These are phyloP conservation scores for Anastrepha ludens DNA, from an alignment of 1,140 invertebrate genomes.

Conservation along the genomic window DNA sequence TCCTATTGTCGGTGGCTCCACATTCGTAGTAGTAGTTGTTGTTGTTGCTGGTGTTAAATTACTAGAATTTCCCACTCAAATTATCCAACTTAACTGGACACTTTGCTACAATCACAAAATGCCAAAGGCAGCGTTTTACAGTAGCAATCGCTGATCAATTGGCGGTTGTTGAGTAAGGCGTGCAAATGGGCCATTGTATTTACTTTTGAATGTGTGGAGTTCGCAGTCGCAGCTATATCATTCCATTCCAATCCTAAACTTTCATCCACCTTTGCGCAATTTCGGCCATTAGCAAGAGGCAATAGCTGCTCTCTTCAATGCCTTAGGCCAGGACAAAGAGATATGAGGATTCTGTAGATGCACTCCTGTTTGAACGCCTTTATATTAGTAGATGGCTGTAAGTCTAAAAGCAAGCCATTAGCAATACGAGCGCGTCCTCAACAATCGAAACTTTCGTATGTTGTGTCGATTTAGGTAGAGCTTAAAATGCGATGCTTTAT, in stretches of 20 bases:
- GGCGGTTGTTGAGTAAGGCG: neutral
- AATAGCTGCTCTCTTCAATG: neutral
- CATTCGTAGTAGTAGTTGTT: neutral
- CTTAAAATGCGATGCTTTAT: no score
- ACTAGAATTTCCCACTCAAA: conserved; percentile 36
- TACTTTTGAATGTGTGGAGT: neutral
- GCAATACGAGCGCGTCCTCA: no score
- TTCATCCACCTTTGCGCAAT: no score
- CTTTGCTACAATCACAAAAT: neutral
- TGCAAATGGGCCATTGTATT: neutral
- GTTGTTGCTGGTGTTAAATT: neutral
- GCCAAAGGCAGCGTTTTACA: neutral
- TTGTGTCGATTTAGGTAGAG: no score
- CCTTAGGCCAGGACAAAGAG: neutral
- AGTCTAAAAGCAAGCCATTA: no score
- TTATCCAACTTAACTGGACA: conserved; percentile 37
- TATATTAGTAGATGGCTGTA: no score
- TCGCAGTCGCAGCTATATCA: no score
- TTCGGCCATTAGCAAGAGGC: no score
- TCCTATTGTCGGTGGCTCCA: no score
- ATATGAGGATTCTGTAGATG: neutral
- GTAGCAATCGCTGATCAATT: conserved; percentile 9
- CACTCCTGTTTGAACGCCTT: neutral
- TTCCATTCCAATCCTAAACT: no score
- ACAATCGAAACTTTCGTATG: no score